Base-by-base conservation (phyloP, 1,140 invertebrate species). In the Harlomillsia oculata region DNA sequence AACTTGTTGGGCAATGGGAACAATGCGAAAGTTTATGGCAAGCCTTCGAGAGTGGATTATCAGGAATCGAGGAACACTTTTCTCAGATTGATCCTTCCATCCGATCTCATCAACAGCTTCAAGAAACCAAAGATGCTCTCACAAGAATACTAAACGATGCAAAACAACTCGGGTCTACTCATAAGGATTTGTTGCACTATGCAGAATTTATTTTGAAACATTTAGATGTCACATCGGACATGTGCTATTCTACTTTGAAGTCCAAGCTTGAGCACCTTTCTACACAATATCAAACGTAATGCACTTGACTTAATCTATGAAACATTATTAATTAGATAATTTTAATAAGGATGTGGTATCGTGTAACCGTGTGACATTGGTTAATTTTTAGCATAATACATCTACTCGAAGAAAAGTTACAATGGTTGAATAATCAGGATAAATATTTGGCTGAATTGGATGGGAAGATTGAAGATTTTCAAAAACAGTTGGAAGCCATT, bases 1-100 rank as follows among this genome's bases (percentile, higher is more conserved):
- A 79, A 40, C 69, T 87, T 49, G 82, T 83, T 1, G 77, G 79
- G 56, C 80, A 83, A 60, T 90, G 88, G 84, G 81, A 88, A 67
- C 69, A 80, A 52, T 83, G 86, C 64, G 86, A 87, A 72, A 74
- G 75, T 2, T 77, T 79, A 59, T 80, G 82, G 69, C 76, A 80
- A 60, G 72, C 73, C 41, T 80, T 78, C 68, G 83, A 81, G 66
- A 79, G 74, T 60, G 74, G 76, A 45, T 57, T 84, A 3, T 76
- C 72, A 62, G 74, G 74, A 20, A 74, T 81, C 20, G 80, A 84
- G 57, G 85, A 89, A 67, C 78, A 81, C 40, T 76, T 79, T 60
- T 80, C 82, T 62, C 82, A 87, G 70, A 71, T 88, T 41, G 86
- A 89, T 69, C 76, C 75, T 23, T 77, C 78, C 49, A 80, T 87